A percentile compares a stretch with the other conserved stretches of the same genome.
These are phyloP conservation scores for Gymnoscopelus braueri DNA, from an alignment of 2,797 vertebrate genomes.

Conservation along the genomic window DNA sequence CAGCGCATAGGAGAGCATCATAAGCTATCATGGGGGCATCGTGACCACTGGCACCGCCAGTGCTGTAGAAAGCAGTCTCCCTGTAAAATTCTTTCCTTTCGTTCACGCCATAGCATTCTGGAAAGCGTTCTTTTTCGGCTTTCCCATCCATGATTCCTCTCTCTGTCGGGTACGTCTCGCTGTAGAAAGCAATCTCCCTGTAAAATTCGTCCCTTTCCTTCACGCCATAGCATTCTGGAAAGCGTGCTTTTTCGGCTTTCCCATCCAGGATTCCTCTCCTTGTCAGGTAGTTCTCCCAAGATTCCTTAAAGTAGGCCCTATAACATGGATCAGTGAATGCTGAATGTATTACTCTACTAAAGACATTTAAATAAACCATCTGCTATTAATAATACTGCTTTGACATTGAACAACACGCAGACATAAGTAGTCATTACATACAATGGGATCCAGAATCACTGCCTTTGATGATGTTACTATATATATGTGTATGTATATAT, in stretches of 20 bases:
- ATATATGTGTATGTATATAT: no score
- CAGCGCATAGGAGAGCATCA: conserved; percentile 41
- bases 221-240: no score
- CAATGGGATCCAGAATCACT: no score
- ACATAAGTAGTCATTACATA: no score
- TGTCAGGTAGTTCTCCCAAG: conserved; percentile 80
- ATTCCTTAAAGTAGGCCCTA: conserved; percentile 82
- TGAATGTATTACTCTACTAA: background rate
- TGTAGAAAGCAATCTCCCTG: no score
- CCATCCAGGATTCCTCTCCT: conserved; percentile 79
- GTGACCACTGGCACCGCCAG: conserved; percentile 83
- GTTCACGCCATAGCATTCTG: conserved; percentile 66
- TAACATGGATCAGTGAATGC: background rate
- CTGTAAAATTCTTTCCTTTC: conserved; percentile 81
- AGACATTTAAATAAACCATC: no score
- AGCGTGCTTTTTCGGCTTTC: conserved; percentile 44
- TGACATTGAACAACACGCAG: no score
- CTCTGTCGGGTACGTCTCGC: no score
- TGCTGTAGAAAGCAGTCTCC: conserved; percentile 74
- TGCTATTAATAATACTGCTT: no score
- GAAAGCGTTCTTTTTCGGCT: conserved; percentile 59
- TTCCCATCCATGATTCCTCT: no score
- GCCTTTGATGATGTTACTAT: no score
- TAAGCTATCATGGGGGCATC: conserved; percentile 88
- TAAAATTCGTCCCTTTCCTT: no score